These are phyloP conservation scores for Peromyscus nudipes DNA, from an alignment of 2,797 vertebrate species.

Conservation along the genomic window DNA sequence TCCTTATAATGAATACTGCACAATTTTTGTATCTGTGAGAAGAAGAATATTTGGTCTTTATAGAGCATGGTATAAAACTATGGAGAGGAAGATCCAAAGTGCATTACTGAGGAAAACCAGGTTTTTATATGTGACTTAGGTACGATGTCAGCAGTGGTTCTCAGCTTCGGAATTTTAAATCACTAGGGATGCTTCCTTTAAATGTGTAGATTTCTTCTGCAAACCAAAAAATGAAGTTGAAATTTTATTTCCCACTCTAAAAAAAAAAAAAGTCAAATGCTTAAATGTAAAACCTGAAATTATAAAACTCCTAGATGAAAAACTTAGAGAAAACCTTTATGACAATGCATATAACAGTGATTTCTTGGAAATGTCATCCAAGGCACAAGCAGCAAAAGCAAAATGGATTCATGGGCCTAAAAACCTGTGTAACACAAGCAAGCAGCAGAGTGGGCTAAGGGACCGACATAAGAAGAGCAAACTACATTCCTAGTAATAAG, in stretches of 20 bases:
- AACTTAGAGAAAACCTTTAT: no score
- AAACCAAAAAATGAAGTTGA: background rate
- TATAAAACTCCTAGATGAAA: background rate
- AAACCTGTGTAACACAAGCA: background rate
- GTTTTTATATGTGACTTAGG: background rate
- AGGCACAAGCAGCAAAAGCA: background rate
- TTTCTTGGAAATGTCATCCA: background rate
- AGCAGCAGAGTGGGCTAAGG: background rate
- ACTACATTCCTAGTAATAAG: background rate
- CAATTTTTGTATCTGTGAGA: background rate
- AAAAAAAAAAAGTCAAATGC: background rate
- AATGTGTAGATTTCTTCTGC: background rate
- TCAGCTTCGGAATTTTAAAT: background rate
- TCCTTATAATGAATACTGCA: background rate
- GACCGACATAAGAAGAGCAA: background rate
- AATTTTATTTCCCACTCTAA: background rate
- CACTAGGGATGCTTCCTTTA: background rate
- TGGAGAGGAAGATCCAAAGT: background rate
- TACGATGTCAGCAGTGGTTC: background rate
- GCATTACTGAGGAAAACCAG: background rate
- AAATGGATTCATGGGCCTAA: background rate
- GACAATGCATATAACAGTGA: background rate
- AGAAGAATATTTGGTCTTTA: background rate
- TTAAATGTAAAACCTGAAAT: conserved; percentile 8
- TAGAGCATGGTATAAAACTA: background rate